A percentile compares a stretch with the other conserved stretches of the same genome.
Conservation (phyloP, 92 coral and sea anemone genomes). For the Pocillopora grandis region DNA sequence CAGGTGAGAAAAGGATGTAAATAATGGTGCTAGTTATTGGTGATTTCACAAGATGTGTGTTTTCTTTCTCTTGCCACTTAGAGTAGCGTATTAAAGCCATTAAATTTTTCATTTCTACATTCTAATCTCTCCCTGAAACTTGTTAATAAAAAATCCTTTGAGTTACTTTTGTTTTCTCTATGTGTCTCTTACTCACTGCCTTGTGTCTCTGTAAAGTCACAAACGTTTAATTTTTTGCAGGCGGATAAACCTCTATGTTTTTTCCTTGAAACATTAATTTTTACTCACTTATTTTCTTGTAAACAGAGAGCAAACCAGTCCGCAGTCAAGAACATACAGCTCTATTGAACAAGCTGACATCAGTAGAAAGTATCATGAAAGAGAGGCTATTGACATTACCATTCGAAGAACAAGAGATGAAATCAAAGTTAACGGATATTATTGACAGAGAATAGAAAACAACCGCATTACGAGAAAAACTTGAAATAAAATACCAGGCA, state of each 20-base stretch:
- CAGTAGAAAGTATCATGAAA: conserved; percentile 66
- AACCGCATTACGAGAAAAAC: conserved; percentile 63
- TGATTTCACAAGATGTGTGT: no score
- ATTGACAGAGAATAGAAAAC: conserved; percentile 83
- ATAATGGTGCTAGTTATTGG: neutral
- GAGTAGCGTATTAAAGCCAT: no score
- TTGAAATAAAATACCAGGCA: conserved; percentile 64
- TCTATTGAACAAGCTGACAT: conserved; percentile 61
- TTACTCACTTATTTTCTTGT: neutral
- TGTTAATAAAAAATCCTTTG: no score
- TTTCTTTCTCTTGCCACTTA: no score
- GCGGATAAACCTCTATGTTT: no score
- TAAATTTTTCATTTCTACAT: no score
- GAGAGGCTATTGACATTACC: conserved; percentile 86
- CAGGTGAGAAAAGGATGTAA: conserved; percentile 49
- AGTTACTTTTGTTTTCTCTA: no score
- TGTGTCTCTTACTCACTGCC: no score
- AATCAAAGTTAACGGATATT: conserved; percentile 67
- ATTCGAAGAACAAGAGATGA: conserved; percentile 67
- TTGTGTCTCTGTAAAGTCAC: no score
- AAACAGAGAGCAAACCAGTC: conserved; percentile 24
- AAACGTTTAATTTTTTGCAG: no score
- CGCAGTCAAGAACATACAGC: conserved; percentile 39
- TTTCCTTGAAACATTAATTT: no score
- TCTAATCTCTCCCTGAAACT: no score